Base-by-base conservation (phyloP, 2,888 invertebrate species). In the Zygogramma bicolorata region DNA sequence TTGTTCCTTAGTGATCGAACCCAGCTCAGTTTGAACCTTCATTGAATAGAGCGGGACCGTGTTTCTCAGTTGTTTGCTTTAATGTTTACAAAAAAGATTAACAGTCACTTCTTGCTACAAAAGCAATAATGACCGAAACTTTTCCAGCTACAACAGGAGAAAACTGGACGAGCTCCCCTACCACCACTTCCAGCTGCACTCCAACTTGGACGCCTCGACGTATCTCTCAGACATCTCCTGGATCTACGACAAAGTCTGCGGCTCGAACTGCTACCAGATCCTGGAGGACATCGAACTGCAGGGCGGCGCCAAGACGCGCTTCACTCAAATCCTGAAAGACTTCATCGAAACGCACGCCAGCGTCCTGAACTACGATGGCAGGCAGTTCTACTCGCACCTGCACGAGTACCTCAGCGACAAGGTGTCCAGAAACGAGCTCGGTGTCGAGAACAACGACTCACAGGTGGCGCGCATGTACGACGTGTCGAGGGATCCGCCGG, bases 91-190 rank as follows among this genome's bases (percentile, higher is more conserved):
- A n/a, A n/a, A n/a, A n/a, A n/a, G n/a, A n/a, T n/a, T n/a, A n/a
- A n/a, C n/a, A n/a, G n/a, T n/a, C n/a, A n/a, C n/a, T n/a, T n/a
- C n/a, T n/a, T n/a, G n/a, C n/a, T n/a, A n/a, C n/a, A n/a, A n/a
- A n/a, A n/a, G 40, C 3, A 40, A 40, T 13, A 49, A 49, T 22
- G 2, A 22, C 1, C 10, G 1, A 10, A 5, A 25, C 42, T 60
- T 46, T 68, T 88, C 87, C 86, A 93, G 94, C 84, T 94, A 92
- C 87, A 95, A 96, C 87, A 90, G 92, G 60, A 89, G 96, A 81
- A 94, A 93, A 88, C 89, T 95, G 74, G 94, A 94, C 84, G 96
- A 96, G 86, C 89, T 96, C 61, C 95, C 96, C 58, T 94, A 91
- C 87, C 94, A 95, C 83, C 91, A 92, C 84, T 90, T 92, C 85